Percentiles rank a stretch among this genome's conserved stretches.
These are phyloP conservation scores for Solenopsis fugax DNA, from an alignment of 1,140 invertebrate genomes.

Conservation along the genomic window DNA sequence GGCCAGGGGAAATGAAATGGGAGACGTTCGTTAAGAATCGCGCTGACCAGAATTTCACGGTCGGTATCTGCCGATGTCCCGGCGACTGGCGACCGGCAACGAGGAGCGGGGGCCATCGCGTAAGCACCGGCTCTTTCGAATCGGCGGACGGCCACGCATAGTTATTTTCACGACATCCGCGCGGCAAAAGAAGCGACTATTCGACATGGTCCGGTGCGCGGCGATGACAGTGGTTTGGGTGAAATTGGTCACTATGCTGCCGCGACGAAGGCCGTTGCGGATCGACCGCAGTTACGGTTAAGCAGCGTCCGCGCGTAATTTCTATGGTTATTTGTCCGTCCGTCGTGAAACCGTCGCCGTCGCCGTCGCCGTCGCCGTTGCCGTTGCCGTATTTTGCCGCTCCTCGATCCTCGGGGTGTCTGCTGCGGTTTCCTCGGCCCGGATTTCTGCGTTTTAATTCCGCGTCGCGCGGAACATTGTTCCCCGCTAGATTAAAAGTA, in stretches of 20 bases:
- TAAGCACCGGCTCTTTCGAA: slow-evolving; percentile 57
- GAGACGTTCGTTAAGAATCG: slow-evolving; percentile 69
- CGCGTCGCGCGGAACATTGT: slow-evolving; percentile 36
- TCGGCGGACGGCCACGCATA: slow-evolving; percentile 66
- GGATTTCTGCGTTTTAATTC: slow-evolving; percentile 40
- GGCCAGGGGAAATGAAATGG: slow-evolving; percentile 8
- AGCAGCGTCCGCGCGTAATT: slow-evolving; percentile 67
- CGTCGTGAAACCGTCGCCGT: slow-evolving; percentile 59
- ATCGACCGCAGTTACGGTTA: slow-evolving; percentile 75
- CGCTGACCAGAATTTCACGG: slow-evolving; percentile 72
- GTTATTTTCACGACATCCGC: slow-evolving; percentile 78
- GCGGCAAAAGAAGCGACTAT: slow-evolving; percentile 76
- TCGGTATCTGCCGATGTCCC: slow-evolving; percentile 61
- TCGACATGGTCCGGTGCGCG: slow-evolving; percentile 71
- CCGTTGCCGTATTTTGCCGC: slow-evolving; percentile 43
- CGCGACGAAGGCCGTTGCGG: slow-evolving; percentile 71
- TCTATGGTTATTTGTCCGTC: slow-evolving; percentile 62
- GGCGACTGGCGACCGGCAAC: not conserved
- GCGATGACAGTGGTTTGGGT: slow-evolving; percentile 74
- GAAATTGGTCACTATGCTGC: slow-evolving; percentile 76
- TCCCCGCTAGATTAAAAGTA: slow-evolving; percentile 21
- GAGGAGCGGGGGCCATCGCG: slow-evolving; percentile 20
- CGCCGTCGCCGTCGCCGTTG: too few relatives aligned
- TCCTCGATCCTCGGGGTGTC: slow-evolving; percentile 43
- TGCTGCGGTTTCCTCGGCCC: slow-evolving; percentile 36